These are phyloP conservation scores for Euborellia annulipes DNA, from an alignment of 1,140 invertebrate genomes.

Conservation along the genomic window DNA sequence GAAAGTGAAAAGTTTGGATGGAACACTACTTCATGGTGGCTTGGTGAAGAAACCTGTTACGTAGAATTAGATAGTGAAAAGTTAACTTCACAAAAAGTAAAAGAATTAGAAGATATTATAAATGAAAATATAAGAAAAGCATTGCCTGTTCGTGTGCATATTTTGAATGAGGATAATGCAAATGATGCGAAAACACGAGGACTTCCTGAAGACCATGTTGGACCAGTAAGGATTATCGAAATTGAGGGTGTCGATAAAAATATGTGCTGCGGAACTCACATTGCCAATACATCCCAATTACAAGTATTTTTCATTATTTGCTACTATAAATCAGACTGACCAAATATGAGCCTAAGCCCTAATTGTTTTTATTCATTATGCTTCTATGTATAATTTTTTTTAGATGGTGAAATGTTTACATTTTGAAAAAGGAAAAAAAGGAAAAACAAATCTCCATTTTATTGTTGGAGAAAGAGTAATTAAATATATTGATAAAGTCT, in stretches of 20 bases:
- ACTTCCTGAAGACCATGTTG: constrained; percentile 56
- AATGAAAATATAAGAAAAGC: constrained; percentile 50
- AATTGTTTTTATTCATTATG: no score
- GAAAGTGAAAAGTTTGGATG: constrained; percentile 43
- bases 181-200: constrained; percentile 32
- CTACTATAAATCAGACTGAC: neutral
- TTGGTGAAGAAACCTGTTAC: constrained; percentile 48
- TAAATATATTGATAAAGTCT: constrained; percentile 36
- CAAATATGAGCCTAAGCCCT: no score
- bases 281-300: constrained; percentile 56
- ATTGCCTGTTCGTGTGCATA: constrained; percentile 39
- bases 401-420: constrained; percentile 49
- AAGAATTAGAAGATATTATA: constrained; percentile 38
- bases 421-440: constrained; percentile 54
- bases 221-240: constrained; percentile 53
- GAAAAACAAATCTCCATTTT: constrained; percentile 52
- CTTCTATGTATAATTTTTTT: no score
- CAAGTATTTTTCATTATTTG: constrained; percentile 33
- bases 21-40: constrained; percentile 60
- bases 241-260: constrained; percentile 56
- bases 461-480: constrained; percentile 51
- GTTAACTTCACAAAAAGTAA: constrained; percentile 32
- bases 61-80: constrained; percentile 39
- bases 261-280: constrained; percentile 78
- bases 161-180: constrained; percentile 39